Conservation (phyloP, 1,140 invertebrate genomes). For the Cotesia glomerata region DNA sequence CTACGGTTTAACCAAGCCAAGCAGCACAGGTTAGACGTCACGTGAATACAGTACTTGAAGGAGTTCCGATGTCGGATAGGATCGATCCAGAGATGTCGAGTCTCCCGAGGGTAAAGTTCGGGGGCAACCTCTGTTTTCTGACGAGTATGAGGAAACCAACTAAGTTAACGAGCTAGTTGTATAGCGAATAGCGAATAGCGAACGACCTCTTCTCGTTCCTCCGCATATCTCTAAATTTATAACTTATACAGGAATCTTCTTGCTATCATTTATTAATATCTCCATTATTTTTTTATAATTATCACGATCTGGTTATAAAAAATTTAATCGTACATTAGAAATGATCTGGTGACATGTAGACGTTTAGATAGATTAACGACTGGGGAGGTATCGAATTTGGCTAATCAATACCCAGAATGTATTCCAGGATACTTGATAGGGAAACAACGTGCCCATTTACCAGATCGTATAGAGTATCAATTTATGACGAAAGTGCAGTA, state of each 20-base stretch:
- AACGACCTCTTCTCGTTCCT: no score
- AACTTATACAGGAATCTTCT: no score
- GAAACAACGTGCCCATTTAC: not conserved
- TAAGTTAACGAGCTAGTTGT: conserved; percentile 8
- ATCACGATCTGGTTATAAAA: not conserved
- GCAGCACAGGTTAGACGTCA: not conserved
- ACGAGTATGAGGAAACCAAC: conserved; percentile 19
- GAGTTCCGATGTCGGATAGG: conserved; percentile 13
- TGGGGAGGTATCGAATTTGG: no score
- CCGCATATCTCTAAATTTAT: no score
- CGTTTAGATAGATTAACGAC: no score
- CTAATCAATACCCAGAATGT: no score
- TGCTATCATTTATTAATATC: no score
- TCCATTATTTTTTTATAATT: no score
- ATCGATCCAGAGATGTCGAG: conserved; percentile 19
- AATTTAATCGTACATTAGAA: no score
- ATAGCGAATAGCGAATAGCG: not conserved
- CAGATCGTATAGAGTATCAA: not conserved
- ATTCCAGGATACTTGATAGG: no score
- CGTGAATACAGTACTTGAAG: conserved; percentile 4
- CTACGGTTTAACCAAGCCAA: no score
- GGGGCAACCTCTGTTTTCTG: conserved; percentile 16
- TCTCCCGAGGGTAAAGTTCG: conserved; percentile 11
- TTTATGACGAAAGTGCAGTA: not conserved
- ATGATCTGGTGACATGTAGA: no score